Base-by-base conservation (phyloP, 1,140 invertebrate species). In the Oedothorax gibbosus region DNA sequence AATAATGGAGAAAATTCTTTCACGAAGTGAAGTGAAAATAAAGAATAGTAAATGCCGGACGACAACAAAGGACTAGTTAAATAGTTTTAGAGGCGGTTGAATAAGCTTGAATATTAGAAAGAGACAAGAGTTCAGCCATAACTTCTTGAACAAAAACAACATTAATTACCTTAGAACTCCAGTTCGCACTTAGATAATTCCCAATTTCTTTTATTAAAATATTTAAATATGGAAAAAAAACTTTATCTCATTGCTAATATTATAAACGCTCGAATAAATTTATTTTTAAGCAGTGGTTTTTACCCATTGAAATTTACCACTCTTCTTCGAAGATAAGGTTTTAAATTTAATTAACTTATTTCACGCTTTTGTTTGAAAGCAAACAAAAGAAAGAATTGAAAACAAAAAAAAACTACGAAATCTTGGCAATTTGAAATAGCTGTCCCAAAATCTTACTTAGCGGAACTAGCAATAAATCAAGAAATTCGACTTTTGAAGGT, bases 131-230 rank as follows among this genome's bases (percentile, higher is more conserved):
- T 15, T 11, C 50, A 21, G 77, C 65, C 35, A 35, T 2, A 35
- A 56, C 50, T 81, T 81, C 14, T 81, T 71, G 11, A 81, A 54
- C 51, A 81, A 69, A 71, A 69, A 81, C 49, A 79, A 69, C 54
- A 81, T 81, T 81, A 81, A 81, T 81, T 81, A 81, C 66, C 53
- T 81, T 50, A 69, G 71, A 65, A 71, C 78, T 49, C 15, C 8
- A 6, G 49, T 35, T 35, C n/a, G n/a, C 57, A 18, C 75, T 65
- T 49, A 77, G 60, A 77, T 65, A 77, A 64, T 64, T 77, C 20
- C 11, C 20, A 12, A 57, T 53, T 68, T 66, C n/a, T 20, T 20
- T 14, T 21, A n/a, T 35, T 35, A 2, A 35, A 35, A 35, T 35
- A 35, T 35, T 35, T 35, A 35, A 35, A 35, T 35, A 35, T 1